A percentile compares a stretch with the other conserved stretches of the same genome.
Evolutionary conservation across 1,140 invertebrate genomes (phyloP).

Genomic region (Drosophila tristis): DNA sequence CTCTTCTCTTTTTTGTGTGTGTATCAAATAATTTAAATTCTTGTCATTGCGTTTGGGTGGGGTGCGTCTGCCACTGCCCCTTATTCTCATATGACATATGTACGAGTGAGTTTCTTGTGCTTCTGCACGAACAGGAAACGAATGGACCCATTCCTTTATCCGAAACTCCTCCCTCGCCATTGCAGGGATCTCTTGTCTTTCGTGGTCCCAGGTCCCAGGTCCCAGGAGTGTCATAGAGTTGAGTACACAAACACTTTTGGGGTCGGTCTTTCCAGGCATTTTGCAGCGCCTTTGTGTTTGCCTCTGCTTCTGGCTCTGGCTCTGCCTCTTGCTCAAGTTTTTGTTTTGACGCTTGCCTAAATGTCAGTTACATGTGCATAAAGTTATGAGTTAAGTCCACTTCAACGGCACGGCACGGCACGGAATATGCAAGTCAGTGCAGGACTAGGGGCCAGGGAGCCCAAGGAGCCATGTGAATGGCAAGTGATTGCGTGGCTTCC

Average conservation of each 20-base stretch:
- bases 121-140: slow-evolving; percentile 47
- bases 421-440: slow-evolving; percentile 39
- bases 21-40: slow-evolving; percentile 72
- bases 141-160: not conserved
- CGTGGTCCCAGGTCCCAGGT: slow-evolving; percentile 20
- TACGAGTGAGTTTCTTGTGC: slow-evolving; percentile 23
- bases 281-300: slow-evolving; percentile 41
- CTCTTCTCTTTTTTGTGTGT: slow-evolving; percentile 12
- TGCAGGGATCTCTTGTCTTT: slow-evolving; percentile 12
- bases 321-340: slow-evolving; percentile 31
- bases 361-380: slow-evolving; percentile 73
- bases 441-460: no score
- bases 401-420: slow-evolving; percentile 25
- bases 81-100: not conserved
- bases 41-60: slow-evolving; percentile 46
- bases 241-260: slow-evolving; percentile 51
- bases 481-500: slow-evolving; percentile 6
- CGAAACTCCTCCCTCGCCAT: slow-evolving; percentile 15
- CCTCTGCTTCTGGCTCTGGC: slow-evolving; percentile 7
- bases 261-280: slow-evolving; percentile 28
- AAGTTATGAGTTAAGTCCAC: slow-evolving; percentile 59
- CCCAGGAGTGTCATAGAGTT: slow-evolving; percentile 46
- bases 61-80: not conserved
- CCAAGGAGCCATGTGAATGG: slow-evolving; percentile 8
- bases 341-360: slow-evolving; percentile 62